These are phyloP conservation scores for Zaprionus africanus DNA, from an alignment of 1,140 invertebrate genomes.

Conservation along the genomic window DNA sequence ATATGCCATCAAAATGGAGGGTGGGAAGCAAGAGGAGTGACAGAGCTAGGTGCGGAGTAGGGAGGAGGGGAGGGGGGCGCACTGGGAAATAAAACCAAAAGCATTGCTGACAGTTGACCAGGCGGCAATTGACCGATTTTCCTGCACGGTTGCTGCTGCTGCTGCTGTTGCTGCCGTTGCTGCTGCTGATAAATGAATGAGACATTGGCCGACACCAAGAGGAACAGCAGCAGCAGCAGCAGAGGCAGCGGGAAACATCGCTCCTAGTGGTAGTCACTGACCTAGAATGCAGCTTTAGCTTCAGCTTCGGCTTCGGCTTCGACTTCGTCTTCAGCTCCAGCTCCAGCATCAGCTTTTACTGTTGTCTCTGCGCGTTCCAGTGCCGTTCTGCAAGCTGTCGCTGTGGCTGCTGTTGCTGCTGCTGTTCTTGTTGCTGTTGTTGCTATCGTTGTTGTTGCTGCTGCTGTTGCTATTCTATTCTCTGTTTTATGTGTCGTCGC, in stretches of 20 bases:
- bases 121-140: constrained; percentile 77
- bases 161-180: background rate
- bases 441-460: constrained; percentile 3
- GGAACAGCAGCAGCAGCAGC: constrained; percentile 30
- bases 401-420: constrained; percentile 14
- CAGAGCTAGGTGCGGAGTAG: background rate
- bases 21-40: background rate
- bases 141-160: constrained; percentile 41
- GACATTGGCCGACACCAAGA: constrained; percentile 75
- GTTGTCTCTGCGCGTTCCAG: constrained; percentile 51
- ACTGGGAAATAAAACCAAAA: constrained; percentile 23
- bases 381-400: constrained; percentile 52
- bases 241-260: constrained; percentile 8
- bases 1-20: constrained; percentile 50
- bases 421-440: constrained; percentile 11
- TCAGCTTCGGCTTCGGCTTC: constrained; percentile 18
- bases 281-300: constrained; percentile 72
- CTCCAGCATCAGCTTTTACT: constrained; percentile 56
- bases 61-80: background rate
- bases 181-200: constrained; percentile 73
- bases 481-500: constrained; percentile 57
- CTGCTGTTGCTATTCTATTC: constrained; percentile 51
- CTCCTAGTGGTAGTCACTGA: constrained; percentile 74
- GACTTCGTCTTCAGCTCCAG: constrained; percentile 12
- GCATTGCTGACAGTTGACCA: constrained; percentile 68